phyloP scores from a whole-genome alignment of 2,797 vertebrate genomes.

The Sebastes wilsoni region DNA sequence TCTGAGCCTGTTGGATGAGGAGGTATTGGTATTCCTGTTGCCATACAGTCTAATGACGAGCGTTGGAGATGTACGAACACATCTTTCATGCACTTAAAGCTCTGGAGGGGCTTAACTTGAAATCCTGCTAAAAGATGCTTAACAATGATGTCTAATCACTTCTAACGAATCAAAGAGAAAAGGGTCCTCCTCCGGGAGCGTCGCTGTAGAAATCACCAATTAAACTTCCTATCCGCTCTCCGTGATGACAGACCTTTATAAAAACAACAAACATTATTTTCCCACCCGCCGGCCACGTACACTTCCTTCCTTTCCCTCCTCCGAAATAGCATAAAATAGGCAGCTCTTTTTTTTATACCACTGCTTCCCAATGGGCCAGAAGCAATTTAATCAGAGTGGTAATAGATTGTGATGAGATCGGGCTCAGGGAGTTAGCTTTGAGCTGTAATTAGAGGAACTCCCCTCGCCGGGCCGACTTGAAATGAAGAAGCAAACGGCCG shows the following conservation, averaged over 20 bases:
- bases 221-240: slow-evolving; percentile 28
- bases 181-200: slow-evolving; percentile 1
- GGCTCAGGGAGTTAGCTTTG: slow-evolving; percentile 60
- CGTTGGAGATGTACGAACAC: slow-evolving; percentile 41
- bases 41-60: slow-evolving; percentile 62
- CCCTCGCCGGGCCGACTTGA: slow-evolving; percentile 24
- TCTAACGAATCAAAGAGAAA: slow-evolving; percentile 44
- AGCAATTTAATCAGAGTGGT: slow-evolving; percentile 74
- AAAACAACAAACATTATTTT: slow-evolving; percentile 25
- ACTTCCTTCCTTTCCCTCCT: not conserved
- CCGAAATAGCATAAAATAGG: slow-evolving; percentile 11
- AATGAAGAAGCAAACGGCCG: slow-evolving; percentile 21
- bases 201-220: slow-evolving; percentile 38
- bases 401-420: slow-evolving; percentile 74
- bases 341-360: slow-evolving; percentile 19
- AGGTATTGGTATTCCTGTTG: slow-evolving; percentile 54
- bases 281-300: not conserved
- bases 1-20: slow-evolving; percentile 28
- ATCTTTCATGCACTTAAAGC: slow-evolving; percentile 62
- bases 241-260: slow-evolving; percentile 14
- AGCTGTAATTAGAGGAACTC: slow-evolving; percentile 73
- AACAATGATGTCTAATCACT: slow-evolving; percentile 67
- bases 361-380: slow-evolving; percentile 38
- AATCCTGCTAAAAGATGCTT: slow-evolving; percentile 56
- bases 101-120: slow-evolving; percentile 63